Conservation (phyloP, 2,797 vertebrate genomes). For the Labroides dimidiatus region DNA sequence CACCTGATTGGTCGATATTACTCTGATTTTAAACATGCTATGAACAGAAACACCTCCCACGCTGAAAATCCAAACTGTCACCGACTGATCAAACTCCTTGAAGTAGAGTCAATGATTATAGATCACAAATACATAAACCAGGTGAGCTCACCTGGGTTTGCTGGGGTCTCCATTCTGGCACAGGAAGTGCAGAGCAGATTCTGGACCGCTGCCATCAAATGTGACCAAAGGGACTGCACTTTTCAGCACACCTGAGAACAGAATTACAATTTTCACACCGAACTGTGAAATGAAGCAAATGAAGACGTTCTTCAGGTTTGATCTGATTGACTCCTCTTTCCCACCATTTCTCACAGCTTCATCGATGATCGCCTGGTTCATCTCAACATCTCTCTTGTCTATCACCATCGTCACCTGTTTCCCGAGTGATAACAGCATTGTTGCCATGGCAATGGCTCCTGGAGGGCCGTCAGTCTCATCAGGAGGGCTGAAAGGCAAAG, state of each 20-base stretch:
- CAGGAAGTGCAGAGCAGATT: slow-evolving; percentile 85
- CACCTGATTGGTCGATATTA: too few species aligned
- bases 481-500: slow-evolving; percentile 63
- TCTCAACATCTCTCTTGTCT: slow-evolving; percentile 78
- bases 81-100: too few species aligned
- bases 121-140: not conserved
- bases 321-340: not conserved
- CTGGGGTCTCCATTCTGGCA: slow-evolving; percentile 84
- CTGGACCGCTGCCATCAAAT: slow-evolving; percentile 75
- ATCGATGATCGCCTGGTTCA: slow-evolving; percentile 70
- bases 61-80: too few species aligned
- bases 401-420: slow-evolving; percentile 84
- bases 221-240: slow-evolving; percentile 81
- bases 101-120: too few species aligned
- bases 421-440: slow-evolving; percentile 82
- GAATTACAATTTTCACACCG: not conserved
- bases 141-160: slow-evolving; percentile 81
- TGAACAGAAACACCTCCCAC: too few species aligned
- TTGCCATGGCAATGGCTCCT: slow-evolving; percentile 83
- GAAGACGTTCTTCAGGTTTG: too few species aligned
- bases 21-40: too few species aligned
- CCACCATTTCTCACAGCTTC: slow-evolving; percentile 84
- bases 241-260: slow-evolving; percentile 81
- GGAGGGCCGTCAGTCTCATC: slow-evolving; percentile 88
- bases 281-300: not conserved